A percentile compares a stretch with the other conserved stretches of the same genome.
Conservation (phyloP, 2,797 vertebrate genomes). For the Potorous gilbertii region DNA sequence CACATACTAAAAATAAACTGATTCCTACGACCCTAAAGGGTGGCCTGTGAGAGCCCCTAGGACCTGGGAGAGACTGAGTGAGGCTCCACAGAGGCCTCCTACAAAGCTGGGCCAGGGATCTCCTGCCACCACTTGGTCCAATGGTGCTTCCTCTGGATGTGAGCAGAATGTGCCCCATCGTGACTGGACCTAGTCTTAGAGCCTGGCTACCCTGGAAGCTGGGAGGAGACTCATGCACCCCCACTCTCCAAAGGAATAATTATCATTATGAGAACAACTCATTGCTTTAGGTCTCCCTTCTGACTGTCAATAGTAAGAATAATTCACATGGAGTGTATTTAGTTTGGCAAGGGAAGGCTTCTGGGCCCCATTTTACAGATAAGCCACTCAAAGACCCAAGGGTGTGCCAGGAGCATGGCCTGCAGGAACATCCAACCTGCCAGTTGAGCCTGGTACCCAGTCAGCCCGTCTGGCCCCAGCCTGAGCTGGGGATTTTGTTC, state of each 20-base stretch:
- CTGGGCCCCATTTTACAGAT: neutral
- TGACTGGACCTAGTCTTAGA: neutral
- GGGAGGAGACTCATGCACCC: neutral
- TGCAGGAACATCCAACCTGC: no score
- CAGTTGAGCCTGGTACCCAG: neutral
- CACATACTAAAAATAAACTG: neutral
- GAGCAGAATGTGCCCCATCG: neutral
- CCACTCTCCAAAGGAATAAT: neutral
- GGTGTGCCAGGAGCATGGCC: neutral
- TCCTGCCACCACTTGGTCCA: neutral
- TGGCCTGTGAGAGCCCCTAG: neutral
- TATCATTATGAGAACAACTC: neutral
- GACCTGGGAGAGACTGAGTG: neutral
- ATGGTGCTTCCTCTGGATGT: conserved; percentile 34
- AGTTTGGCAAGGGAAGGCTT: neutral
- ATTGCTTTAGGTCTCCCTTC: neutral
- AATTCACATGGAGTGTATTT: neutral
- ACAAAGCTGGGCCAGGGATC: neutral
- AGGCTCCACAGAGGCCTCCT: neutral
- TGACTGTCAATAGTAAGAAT: neutral
- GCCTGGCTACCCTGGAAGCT: neutral
- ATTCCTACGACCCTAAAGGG: neutral
- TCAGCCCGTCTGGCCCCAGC: neutral
- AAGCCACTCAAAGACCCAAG: neutral
- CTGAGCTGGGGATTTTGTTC: neutral